Conservation (phyloP, 2,888 invertebrate species). For the Monochamus alternatus region DNA sequence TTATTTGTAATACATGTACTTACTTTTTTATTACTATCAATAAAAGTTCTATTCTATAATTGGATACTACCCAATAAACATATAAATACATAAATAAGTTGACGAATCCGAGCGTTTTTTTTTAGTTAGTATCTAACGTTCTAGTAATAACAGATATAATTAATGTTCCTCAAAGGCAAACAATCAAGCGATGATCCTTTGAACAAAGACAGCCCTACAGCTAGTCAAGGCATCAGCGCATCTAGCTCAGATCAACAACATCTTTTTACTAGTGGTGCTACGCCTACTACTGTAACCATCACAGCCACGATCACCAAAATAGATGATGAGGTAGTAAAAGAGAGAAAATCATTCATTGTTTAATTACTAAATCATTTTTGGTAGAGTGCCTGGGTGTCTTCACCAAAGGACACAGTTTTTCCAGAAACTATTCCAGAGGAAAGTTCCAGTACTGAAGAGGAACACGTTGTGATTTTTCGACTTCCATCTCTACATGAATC, state of each 20-base stretch:
- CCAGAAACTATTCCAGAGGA: conserved; percentile 95
- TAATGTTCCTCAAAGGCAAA: conserved; percentile 54
- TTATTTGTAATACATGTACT: too few relatives aligned
- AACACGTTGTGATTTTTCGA: conserved; percentile 92
- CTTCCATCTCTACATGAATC: conserved; percentile 83
- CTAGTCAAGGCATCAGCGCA: conserved; percentile 73
- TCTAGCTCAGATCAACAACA: conserved; percentile 65
- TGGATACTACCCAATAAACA: too few relatives aligned
- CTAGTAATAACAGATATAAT: too few relatives aligned
- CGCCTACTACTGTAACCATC: conserved; percentile 67
- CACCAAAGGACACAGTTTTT: conserved; percentile 90
- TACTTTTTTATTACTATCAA: too few relatives aligned
- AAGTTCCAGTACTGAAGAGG: conserved; percentile 93
- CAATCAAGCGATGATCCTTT: conserved; percentile 65
- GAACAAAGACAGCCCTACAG: conserved; percentile 75
- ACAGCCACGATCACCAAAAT: conserved; percentile 69
- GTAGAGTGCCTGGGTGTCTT: conserved; percentile 84
- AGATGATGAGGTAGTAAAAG: conserved; percentile 75
- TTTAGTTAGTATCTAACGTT: too few relatives aligned
- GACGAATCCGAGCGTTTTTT: too few relatives aligned
- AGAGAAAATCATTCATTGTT: background rate
- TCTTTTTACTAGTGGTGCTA: conserved; percentile 68
- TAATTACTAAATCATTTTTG: conserved; percentile 45
- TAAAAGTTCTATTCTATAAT: too few relatives aligned
- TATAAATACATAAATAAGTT: too few relatives aligned